A percentile compares a stretch with the other conserved stretches of the same genome.
phyloP scores from a whole-genome alignment of 1,140 invertebrate species.

The Diorhabda carinulata region DNA sequence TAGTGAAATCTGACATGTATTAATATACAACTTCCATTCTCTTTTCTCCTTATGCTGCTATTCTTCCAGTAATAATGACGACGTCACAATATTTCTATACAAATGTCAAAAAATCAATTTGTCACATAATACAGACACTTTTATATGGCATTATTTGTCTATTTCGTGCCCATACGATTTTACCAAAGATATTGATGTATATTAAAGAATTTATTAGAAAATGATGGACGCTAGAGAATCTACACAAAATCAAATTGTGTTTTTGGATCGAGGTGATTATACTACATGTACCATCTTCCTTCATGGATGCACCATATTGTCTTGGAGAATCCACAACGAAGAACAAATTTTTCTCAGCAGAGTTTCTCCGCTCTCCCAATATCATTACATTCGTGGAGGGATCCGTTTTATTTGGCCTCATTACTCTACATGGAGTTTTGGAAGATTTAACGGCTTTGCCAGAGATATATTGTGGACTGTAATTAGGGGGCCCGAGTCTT shows the following conservation, averaged over 20 bases:
- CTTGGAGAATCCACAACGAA: constrained; percentile 34
- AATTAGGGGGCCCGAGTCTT: constrained; percentile 15
- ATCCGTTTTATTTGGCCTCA: constrained; percentile 31
- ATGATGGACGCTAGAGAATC: neutral
- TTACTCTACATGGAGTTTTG: constrained; percentile 25
- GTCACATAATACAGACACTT: too few relatives aligned
- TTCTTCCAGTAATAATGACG: too few relatives aligned
- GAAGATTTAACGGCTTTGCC: constrained; percentile 32
- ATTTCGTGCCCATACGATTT: too few relatives aligned
- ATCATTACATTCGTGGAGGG: constrained; percentile 26
- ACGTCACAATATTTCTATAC: too few relatives aligned
- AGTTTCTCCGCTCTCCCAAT: constrained; percentile 10
- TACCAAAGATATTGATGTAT: too few relatives aligned
- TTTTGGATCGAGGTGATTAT: constrained; percentile 30
- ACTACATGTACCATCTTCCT: constrained; percentile 34
- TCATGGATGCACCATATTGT: constrained; percentile 33
- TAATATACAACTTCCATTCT: too few relatives aligned
- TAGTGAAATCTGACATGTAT: too few relatives aligned
- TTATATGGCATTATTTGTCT: too few relatives aligned
- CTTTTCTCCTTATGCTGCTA: too few relatives aligned
- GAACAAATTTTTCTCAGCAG: constrained; percentile 33
- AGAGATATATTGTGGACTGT: constrained; percentile 30
- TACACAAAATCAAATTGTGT: constrained; percentile 18
- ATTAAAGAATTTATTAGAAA: neutral
- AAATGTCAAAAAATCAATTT: too few relatives aligned